phyloP scores from a whole-genome alignment of 2,888 invertebrate genomes.

The Ochropacha duplaris region DNA sequence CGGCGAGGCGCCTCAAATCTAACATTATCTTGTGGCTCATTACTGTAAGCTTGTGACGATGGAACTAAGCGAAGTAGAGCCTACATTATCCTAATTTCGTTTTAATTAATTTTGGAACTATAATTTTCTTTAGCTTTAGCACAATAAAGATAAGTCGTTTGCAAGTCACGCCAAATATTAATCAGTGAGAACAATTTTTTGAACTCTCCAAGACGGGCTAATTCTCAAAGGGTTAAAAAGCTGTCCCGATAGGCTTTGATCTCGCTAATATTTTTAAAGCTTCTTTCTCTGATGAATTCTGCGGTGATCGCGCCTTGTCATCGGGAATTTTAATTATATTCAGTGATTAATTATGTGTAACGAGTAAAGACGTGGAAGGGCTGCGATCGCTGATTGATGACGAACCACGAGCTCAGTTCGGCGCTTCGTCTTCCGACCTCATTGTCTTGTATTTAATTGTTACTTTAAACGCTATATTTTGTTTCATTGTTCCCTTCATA shows the following conservation, averaged over 20 bases:
- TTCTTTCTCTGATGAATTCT: constrained; percentile 43
- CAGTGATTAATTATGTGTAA: constrained; percentile 79
- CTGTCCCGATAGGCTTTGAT: constrained; percentile 32
- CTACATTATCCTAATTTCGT: constrained; percentile 7
- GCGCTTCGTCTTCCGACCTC: constrained; percentile 50
- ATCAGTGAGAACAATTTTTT: constrained; percentile 28
- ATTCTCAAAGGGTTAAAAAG: constrained; percentile 45
- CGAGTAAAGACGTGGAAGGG: constrained; percentile 60
- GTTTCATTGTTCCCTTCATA: constrained; percentile 67
- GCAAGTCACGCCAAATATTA: constrained; percentile 37
- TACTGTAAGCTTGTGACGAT: constrained; percentile 48
- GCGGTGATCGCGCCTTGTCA: constrained; percentile 74
- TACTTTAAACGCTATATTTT: constrained; percentile 73
- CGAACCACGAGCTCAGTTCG: constrained; percentile 57
- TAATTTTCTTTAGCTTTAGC: constrained; percentile 2
- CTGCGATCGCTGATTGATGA: constrained; percentile 76
- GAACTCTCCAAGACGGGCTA: constrained; percentile 12
- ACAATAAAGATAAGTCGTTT: constrained; percentile 20
- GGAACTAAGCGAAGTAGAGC: constrained; percentile 16
- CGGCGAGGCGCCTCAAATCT: constrained; percentile 68
- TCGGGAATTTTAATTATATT: constrained; percentile 80
- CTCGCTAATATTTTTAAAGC: constrained; percentile 44
- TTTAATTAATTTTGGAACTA: constrained; percentile 6
- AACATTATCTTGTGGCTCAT: constrained; percentile 67
- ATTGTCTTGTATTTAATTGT: constrained; percentile 77